Conservation (phyloP, 2,113 vertebrate species). For the Pteruthius melanotis region DNA sequence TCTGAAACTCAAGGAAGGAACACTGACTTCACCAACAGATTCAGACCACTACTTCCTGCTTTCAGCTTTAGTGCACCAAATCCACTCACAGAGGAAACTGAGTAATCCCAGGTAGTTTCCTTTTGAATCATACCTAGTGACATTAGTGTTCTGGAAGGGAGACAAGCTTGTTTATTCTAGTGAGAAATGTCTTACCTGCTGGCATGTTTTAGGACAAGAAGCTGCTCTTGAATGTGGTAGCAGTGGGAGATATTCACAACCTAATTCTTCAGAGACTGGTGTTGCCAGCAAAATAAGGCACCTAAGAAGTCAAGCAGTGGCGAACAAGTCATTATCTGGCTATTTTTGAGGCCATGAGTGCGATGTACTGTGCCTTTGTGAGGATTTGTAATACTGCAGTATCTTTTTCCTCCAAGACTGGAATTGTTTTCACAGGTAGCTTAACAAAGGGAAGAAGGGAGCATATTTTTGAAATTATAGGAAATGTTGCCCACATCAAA, state of each 20-base stretch:
- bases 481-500: background rate
- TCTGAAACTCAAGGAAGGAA: background rate
- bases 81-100: constrained; percentile 10
- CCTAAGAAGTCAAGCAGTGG: background rate
- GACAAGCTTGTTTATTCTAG: background rate
- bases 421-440: background rate
- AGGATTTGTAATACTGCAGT: background rate
- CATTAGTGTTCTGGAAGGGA: background rate
- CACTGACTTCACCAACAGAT: background rate
- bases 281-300: background rate
- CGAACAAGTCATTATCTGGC: background rate
- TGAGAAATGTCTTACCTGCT: background rate
- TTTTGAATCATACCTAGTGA: constrained; percentile 1
- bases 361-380: background rate
- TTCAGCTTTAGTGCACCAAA: background rate
- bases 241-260: background rate
- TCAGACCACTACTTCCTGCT: background rate
- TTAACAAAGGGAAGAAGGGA: background rate
- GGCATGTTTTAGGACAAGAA: background rate
- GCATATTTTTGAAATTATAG: background rate
- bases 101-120: constrained; percentile 51
- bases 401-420: background rate
- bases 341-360: background rate
- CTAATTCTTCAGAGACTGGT: background rate
- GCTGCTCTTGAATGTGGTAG: background rate